phyloP scores from a whole-genome alignment of 2,113 vertebrate genomes.

The Tinamus guttatus region DNA sequence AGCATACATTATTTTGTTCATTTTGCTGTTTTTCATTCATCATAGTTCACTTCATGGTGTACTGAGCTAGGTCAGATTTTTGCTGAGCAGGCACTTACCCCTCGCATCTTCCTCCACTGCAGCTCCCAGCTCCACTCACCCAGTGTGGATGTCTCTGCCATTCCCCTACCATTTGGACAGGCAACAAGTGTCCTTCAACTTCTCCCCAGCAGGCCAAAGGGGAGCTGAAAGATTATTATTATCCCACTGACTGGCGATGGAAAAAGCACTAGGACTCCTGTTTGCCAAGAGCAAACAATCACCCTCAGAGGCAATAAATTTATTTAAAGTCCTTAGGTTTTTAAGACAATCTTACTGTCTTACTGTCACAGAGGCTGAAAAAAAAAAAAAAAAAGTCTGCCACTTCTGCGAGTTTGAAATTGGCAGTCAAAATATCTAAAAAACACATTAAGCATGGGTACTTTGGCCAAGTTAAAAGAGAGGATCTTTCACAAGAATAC shows the following conservation, averaged over 20 bases:
- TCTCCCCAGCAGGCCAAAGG: background rate
- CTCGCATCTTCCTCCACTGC: background rate
- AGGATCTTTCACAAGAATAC: background rate
- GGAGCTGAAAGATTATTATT: background rate
- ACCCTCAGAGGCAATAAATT: fast-evolving
- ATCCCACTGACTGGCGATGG: background rate
- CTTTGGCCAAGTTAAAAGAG: background rate
- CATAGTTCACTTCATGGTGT: background rate
- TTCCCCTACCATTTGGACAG: background rate
- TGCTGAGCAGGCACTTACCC: background rate
- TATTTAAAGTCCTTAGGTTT: background rate
- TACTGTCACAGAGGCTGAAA: background rate
- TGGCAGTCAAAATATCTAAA: background rate
- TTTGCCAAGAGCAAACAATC: background rate
- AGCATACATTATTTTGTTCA: background rate
- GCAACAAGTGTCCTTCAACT: background rate
- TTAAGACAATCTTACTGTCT: background rate
- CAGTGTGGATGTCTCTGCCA: background rate
- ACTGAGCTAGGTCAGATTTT: background rate
- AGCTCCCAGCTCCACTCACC: background rate
- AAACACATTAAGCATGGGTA: background rate
- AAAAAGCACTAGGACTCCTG: background rate
- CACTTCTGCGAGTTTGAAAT: background rate
- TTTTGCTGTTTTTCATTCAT: background rate
- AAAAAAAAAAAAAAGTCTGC: background rate